Percentiles rank a stretch among this genome's conserved stretches.
These are phyloP conservation scores for Gonioctena quinquepunctata DNA, from an alignment of 1,140 invertebrate species.

Conservation along the genomic window DNA sequence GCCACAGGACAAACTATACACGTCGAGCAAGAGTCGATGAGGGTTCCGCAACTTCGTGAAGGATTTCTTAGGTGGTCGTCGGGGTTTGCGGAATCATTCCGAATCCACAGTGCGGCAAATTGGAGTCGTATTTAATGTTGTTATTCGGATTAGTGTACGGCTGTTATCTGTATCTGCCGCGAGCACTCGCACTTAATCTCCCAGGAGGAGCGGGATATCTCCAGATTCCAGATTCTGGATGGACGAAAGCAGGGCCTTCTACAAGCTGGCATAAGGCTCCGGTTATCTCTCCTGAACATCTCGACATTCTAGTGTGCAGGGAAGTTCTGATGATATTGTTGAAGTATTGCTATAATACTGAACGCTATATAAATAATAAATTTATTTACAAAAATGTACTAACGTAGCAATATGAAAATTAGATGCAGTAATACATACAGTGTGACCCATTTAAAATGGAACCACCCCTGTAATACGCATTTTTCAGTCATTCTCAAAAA, in stretches of 20 bases:
- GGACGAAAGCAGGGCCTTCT: not conserved
- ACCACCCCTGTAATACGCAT: too few species aligned
- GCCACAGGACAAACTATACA: slow-evolving; percentile 18
- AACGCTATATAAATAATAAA: too few species aligned
- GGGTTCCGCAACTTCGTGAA: slow-evolving; percentile 21
- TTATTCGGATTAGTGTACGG: slow-evolving; percentile 56
- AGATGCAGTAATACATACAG: too few species aligned
- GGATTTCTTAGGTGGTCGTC: slow-evolving; percentile 42
- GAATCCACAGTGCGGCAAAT: slow-evolving; percentile 58
- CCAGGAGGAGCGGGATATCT: slow-evolving; percentile 19
- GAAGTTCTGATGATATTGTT: too few species aligned
- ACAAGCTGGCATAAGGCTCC: not conserved
- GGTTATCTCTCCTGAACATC: not conserved
- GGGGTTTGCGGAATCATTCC: slow-evolving; percentile 51
- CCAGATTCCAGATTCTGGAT: not conserved
- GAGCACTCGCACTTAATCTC: slow-evolving; percentile 46
- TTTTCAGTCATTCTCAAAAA: too few species aligned
- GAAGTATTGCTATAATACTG: too few species aligned
- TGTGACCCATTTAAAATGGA: too few species aligned
- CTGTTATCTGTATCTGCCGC: slow-evolving; percentile 50
- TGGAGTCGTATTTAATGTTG: slow-evolving; percentile 58
- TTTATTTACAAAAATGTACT: too few species aligned
- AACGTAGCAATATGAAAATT: too few species aligned
- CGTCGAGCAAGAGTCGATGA: not conserved
- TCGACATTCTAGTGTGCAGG: too few species aligned